Conservation (phyloP, 2,797 vertebrate species). For the Sardinella longiceps region DNA sequence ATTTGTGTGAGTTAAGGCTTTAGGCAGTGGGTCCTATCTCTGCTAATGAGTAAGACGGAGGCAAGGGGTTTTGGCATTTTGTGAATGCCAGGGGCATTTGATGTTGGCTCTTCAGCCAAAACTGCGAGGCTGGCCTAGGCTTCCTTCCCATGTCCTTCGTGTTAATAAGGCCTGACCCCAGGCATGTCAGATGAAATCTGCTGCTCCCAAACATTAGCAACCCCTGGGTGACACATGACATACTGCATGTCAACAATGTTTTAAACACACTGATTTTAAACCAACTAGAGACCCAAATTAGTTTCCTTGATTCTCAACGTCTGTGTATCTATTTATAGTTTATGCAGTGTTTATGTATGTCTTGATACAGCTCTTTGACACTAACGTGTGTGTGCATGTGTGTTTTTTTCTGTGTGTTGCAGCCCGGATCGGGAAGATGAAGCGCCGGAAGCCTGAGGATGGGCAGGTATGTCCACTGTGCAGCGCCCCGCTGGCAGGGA, state of each 20-base stretch:
- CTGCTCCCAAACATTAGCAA: neutral
- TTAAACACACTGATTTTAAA: slow-evolving; percentile 42
- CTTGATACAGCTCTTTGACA: too few species aligned
- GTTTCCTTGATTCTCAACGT: neutral
- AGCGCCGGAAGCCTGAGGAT: slow-evolving; percentile 99
- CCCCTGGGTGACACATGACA: neutral
- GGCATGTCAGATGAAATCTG: slow-evolving; percentile 6
- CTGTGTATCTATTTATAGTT: slow-evolving; percentile 24
- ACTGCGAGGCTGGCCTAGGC: neutral
- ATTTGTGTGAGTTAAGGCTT: neutral
- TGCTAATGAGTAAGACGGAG: neutral
- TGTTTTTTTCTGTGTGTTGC: slow-evolving; percentile 45
- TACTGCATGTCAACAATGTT: neutral
- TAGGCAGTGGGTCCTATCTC: neutral
- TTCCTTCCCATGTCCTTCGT: neutral
- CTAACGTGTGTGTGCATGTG: neutral
- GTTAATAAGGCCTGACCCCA: neutral
- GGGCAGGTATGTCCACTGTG: slow-evolving; percentile 99
- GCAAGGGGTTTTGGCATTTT: neutral
- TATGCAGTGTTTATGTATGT: neutral
- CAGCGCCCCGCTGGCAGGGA: slow-evolving; percentile 95
- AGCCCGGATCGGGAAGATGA: slow-evolving; percentile 99
- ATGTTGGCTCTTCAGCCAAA: neutral
- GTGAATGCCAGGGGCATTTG: neutral
- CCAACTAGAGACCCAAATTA: slow-evolving; percentile 20